phyloP scores from a whole-genome alignment of 2,113 vertebrate genomes.

The Coregonus clupeaformis region DNA sequence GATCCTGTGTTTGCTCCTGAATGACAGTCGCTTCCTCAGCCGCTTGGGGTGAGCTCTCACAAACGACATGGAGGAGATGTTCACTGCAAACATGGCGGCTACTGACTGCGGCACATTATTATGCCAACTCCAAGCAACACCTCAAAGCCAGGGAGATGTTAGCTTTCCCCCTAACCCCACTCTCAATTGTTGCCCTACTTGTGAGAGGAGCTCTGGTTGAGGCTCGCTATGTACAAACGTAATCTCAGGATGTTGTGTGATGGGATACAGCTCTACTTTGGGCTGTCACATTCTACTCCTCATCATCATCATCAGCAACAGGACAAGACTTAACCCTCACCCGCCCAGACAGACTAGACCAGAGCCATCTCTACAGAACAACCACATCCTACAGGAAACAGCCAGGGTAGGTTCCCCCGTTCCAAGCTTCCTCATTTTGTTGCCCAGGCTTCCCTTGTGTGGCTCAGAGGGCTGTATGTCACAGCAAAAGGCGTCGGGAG shows the following conservation, averaged over 20 bases:
- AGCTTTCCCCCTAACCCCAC: constrained; percentile 21
- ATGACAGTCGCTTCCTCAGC: constrained; percentile 52
- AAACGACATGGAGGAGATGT: constrained; percentile 76
- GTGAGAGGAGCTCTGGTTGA: constrained; percentile 32
- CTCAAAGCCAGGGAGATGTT: constrained; percentile 9
- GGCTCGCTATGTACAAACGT: constrained; percentile 22
- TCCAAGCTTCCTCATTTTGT: neutral
- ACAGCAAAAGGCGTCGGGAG: constrained; percentile 1
- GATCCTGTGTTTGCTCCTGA: constrained; percentile 57
- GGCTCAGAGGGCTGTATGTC: constrained; percentile 5
- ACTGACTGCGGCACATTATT: constrained; percentile 11
- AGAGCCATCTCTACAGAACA: constrained; percentile 11
- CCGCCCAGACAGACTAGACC: neutral
- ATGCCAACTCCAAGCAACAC: constrained; percentile 8
- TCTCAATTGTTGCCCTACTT: constrained; percentile 38
- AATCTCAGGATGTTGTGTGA: constrained; percentile 66
- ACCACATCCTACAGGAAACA: constrained; percentile 19
- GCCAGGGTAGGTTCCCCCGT: neutral
- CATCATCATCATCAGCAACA: constrained; percentile 38
- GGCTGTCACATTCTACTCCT: constrained; percentile 55
- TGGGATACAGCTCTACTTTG: constrained; percentile 67
- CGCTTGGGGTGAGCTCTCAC: constrained; percentile 56
- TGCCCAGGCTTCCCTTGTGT: neutral
- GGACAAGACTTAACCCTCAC: constrained; percentile 65
- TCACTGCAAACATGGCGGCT: constrained; percentile 77